Evolutionary conservation across 2,888 invertebrate species (phyloP), one percentile per base, ranked within the genome.

Genomic region (Apoderus coryli): DNA sequence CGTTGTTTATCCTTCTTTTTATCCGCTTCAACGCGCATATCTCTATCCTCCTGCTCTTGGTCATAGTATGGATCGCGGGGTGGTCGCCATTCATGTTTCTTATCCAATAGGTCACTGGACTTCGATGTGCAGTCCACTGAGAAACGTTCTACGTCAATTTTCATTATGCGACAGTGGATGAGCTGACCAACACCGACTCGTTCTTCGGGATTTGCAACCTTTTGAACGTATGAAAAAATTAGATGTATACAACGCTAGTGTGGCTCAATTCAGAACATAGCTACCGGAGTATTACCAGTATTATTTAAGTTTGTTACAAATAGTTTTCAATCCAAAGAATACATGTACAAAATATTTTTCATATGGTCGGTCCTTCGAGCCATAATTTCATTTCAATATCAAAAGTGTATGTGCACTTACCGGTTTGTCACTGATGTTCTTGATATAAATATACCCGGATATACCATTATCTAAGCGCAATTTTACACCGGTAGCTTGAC

Each of bases 81-180:
- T 0, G 89, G 89, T 42, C 75, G 76, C 88, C 88, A 92, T 47
- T 89, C 85, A 41, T 78, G 76, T 53, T 88, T 88, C 50, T 80
- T 80, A 54, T 95, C 93, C 31, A 76, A 60, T 36, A 98, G 65
- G 59, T 98, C 96, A 0, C 90, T 89, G 0, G 88, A 80, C 48
- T 86, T 86, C 2, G 84, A 86, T 0, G 95, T 90, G 42, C 95
- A 81, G 48, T 96, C 93, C 0, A 89, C 82, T 0, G 80, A 78
- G 54, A 95, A 95, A 31, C 88, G 64, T 44, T 95, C 93, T 0
- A 90, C 86, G 44, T 95, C 90, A 25, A 99, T 92, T 61, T 95
- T 95, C n/a, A 76, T 76, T 40, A 98, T 75, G 16, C 96, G 66
- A 44, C 85, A 84, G 54, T 86, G 81, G 29, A 89, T 81, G 1